Evolutionary conservation across 2,888 invertebrate species (phyloP).

Genomic region (Drosophila nigritarsus): DNA sequence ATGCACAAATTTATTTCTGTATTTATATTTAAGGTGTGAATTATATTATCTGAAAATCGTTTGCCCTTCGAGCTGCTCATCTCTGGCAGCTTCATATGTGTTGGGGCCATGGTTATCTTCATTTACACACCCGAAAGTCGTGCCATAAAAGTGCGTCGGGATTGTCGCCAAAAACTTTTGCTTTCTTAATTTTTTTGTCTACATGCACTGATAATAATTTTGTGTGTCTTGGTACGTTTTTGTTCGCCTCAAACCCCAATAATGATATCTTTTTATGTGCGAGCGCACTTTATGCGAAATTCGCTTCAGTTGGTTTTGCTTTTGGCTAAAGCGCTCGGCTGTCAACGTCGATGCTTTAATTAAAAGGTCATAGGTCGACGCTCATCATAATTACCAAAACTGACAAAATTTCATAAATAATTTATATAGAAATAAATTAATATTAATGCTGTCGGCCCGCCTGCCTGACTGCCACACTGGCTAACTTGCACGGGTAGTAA

Average conservation of each 20-base stretch:
- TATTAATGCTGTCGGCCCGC: constrained; percentile 67
- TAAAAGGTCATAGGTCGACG: constrained; percentile 65
- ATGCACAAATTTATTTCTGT: not conserved
- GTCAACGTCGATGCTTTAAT: constrained; percentile 56
- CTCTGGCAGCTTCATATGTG: constrained; percentile 42
- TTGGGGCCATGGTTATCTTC: constrained; percentile 57
- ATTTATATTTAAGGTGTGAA: not conserved
- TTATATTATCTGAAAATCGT: not conserved
- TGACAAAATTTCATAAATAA: constrained; percentile 63
- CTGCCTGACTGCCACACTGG: not conserved
- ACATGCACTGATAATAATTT: constrained; percentile 64
- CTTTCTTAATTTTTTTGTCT: constrained; percentile 57
- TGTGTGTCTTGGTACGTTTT: constrained; percentile 7
- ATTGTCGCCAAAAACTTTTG: constrained; percentile 75
- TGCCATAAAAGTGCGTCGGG: constrained; percentile 73
- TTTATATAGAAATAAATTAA: constrained; percentile 68
- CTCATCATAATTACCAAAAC: constrained; percentile 61
- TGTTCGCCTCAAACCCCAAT: constrained; percentile 10
- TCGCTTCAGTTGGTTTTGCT: constrained; percentile 6
- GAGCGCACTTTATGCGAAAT: constrained; percentile 32
- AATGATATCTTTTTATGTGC: constrained; percentile 29
- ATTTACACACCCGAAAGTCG: constrained; percentile 60
- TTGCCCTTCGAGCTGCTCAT: constrained; percentile 24
- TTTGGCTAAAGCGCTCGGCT: constrained; percentile 9
- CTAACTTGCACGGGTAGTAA: not conserved